Evolutionary conservation across 2,113 vertebrate genomes (phyloP).

Genomic region (Sapayoa aenigma): DNA sequence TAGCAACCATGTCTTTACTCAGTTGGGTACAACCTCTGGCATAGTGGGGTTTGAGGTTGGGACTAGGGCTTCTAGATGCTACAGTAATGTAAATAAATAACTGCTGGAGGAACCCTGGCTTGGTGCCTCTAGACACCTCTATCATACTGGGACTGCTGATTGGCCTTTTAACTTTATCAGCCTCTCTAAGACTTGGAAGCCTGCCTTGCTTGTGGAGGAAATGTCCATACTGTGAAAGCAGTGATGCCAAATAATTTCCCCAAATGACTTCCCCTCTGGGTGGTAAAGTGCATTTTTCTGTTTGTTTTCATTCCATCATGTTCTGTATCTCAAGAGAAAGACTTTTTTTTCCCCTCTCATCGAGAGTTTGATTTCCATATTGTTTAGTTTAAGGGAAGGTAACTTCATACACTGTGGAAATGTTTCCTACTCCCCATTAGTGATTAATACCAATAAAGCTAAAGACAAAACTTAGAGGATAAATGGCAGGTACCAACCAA

Average conservation of each 20-base stretch:
- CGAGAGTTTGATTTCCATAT: conserved; percentile 28
- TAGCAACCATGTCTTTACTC: background rate
- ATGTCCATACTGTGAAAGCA: conserved; percentile 36
- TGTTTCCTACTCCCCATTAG: conserved; percentile 20
- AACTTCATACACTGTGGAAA: conserved; percentile 50
- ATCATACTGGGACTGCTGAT: background rate
- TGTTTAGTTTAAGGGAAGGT: conserved; percentile 44
- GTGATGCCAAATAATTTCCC: conserved; percentile 44
- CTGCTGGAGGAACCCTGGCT: background rate
- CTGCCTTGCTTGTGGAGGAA: conserved; percentile 39
- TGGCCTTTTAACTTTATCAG: conserved; percentile 42
- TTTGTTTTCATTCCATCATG: conserved; percentile 61
- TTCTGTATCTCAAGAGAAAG: conserved; percentile 27
- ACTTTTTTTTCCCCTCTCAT: background rate
- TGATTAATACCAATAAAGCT: conserved; percentile 42
- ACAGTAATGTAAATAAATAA: background rate
- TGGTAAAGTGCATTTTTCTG: conserved; percentile 61
- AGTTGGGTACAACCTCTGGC: background rate
- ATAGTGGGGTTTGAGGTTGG: background rate
- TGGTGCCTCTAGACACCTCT: background rate
- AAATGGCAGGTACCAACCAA: conserved; percentile 48
- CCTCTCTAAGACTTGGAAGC: conserved; percentile 35
- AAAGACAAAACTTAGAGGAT: conserved; percentile 9
- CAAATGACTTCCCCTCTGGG: conserved; percentile 15
- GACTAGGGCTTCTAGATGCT: background rate